A percentile compares a stretch with the other conserved stretches of the same genome.
These are phyloP conservation scores for Glareola pratincola DNA, from an alignment of 2,113 vertebrate genomes.

Conservation along the genomic window DNA sequence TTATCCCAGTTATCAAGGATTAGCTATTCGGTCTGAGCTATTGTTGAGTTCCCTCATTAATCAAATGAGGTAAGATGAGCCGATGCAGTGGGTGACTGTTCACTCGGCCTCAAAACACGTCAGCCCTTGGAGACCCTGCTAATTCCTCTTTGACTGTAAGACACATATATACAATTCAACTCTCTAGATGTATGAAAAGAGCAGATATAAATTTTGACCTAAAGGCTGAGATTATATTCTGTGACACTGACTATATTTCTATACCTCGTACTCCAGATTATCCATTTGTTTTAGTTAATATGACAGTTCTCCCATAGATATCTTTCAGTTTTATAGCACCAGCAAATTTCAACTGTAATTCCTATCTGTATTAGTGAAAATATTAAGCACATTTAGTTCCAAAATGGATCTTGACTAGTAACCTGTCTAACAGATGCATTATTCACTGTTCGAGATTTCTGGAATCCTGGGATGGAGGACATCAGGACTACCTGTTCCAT, in stretches of 20 bases:
- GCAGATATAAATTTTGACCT: not conserved
- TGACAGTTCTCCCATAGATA: not conserved
- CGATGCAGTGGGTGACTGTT: not conserved
- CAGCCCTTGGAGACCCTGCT: not conserved
- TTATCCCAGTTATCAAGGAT: not conserved
- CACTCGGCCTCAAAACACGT: not conserved
- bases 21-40: not conserved
- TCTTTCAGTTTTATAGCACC: not conserved
- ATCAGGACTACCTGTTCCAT: not conserved
- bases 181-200: not conserved
- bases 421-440: not conserved
- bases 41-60: not conserved
- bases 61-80: not conserved
- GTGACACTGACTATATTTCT: not conserved
- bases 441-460: not conserved
- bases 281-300: not conserved
- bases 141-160: not conserved
- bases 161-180: not conserved
- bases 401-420: not conserved
- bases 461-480: not conserved
- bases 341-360: not conserved
- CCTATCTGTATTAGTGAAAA: not conserved
- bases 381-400: not conserved
- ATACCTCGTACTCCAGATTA: not conserved
- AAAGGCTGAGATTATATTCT: not conserved